Evolutionary conservation across 2,113 vertebrate genomes (phyloP), one percentile per base, ranked within the genome.

Genomic region (Tor tambroides): DNA sequence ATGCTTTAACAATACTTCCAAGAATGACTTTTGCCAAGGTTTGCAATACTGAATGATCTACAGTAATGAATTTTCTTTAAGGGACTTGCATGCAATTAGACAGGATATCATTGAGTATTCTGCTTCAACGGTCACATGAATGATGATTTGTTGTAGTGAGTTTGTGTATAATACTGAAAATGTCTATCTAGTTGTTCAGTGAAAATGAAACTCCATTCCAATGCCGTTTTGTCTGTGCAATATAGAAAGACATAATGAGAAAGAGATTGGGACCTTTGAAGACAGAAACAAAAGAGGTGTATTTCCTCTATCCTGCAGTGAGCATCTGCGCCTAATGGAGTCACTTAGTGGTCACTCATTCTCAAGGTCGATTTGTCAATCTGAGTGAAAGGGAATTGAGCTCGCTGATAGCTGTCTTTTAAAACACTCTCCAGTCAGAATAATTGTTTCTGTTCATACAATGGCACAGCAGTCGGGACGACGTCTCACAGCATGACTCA

Each of bases 321-420:
- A 38, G 32, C 65, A 65, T 35, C 21, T 49, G 63, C 5, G 46
- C 4, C 49, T 86, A 86, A 85, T 78, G 61, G 74, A 78, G 76
- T 65, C 84, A 49, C 35, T 86, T 54, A 83, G 80, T 74, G 80
- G 79, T 49, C 72, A 65, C 86, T 83, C 59, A 30, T 26, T 63
- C 69, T 75, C 79, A 65, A 61, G 69, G 86, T 83, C 46, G 54
- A 87, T 87, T 87, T 83, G 69, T 87, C 54, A 88, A 51, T 85
- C 49, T 63, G 80, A 87, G 69, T 74, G 54, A 49, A 46, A 83
- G 38, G 51, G 69, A 76, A 51, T 32, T n/a, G 38, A 43, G 43
- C 78, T 82, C 23, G 19, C 51, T 76, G 86, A 87, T 82, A 82
- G 19, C 71, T 6, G 23, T 23, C 71, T 83, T 74, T 83, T 83